Evolutionary conservation across 2,797 vertebrate genomes (phyloP), one percentile per base, ranked within the genome.

Genomic region (Prionace glauca): DNA sequence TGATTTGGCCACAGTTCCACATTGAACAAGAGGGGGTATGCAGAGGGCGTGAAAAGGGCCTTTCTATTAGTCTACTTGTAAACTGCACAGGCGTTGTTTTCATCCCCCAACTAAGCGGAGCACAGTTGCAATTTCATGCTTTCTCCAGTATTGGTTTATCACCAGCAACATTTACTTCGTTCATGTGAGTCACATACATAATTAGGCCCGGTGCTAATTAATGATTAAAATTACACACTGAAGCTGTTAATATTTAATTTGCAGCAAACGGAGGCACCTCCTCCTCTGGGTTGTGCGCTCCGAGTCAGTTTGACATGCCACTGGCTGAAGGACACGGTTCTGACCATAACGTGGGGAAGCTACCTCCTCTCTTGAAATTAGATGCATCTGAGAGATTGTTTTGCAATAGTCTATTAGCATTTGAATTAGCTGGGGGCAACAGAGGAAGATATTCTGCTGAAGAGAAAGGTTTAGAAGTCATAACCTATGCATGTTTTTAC

Each of bases 171-270:
- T 95, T 96, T 96, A 97, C 97, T 97, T 97, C 96, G 96, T 97
- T 97, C 97, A 96, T 96, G 97, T 98, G 98, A 98, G 98, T 98
- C 96, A 97, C 98, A 98, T 99, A 99, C 98, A 98, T 99, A 99
- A 99, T 99, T 99, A 99, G 99, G 99, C 99, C 98, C 98, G 97
- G 98, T 98, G 98, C 98, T 99, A 99, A 99, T 99, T 99, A 99
- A 99, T 98, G 98, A 98, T 98, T 98, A 98, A 99, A 99, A 99
- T 99, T 99, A 99, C 98, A 98, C 98, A 97, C 97, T 97, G 97
- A 96, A 96, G 97, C 98, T 98, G 98, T 98, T 99, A 98, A 98
- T 97, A 98, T 99, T 98, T 97, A 98, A 98, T 98, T 98, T 97
- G 97, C 96, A 96, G 97, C 98, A 99, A 98, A 97, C 97, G 97